A percentile compares a stretch with the other conserved stretches of the same genome.
Evolutionary conservation across 2,797 vertebrate species (phyloP).

Genomic region (Thripadectes ignobilis): DNA sequence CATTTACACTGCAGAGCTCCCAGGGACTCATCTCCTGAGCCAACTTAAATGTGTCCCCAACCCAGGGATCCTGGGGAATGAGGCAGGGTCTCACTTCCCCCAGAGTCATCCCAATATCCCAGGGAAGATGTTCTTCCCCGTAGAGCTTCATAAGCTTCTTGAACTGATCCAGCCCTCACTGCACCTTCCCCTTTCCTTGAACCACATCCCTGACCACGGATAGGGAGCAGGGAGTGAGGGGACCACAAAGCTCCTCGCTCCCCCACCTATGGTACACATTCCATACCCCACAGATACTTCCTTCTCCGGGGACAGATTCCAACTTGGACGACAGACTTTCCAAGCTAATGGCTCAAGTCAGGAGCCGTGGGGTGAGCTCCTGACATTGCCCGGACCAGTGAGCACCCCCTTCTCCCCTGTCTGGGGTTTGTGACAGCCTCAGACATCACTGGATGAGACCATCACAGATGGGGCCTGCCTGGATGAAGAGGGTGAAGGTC

Average conservation of each 20-base stretch:
- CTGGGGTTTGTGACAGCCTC: not conserved
- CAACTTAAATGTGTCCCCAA: not conserved
- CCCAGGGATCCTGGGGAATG: too few relatives aligned
- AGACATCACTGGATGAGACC: not conserved
- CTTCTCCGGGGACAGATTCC: not conserved
- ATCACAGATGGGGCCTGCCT: not conserved
- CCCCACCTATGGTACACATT: not conserved
- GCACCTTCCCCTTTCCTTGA: not conserved
- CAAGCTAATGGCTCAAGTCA: not conserved
- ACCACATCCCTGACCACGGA: accelerated
- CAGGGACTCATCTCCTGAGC: not conserved
- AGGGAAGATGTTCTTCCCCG: not conserved
- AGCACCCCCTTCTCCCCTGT: not conserved
- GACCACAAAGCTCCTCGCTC: not conserved
- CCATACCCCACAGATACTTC: not conserved
- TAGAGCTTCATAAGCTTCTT: not conserved
- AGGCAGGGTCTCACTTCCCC: not conserved
- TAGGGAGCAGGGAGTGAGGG: not conserved
- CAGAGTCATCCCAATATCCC: not conserved
- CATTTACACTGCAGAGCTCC: not conserved
- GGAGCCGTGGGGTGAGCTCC: not conserved
- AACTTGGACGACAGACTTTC: not conserved
- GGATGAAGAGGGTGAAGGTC: not conserved
- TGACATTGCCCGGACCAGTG: not conserved
- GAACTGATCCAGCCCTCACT: accelerated